These are phyloP conservation scores for Amphimallon solstitiale DNA, from an alignment of 2,888 invertebrate genomes.

Conservation along the genomic window DNA sequence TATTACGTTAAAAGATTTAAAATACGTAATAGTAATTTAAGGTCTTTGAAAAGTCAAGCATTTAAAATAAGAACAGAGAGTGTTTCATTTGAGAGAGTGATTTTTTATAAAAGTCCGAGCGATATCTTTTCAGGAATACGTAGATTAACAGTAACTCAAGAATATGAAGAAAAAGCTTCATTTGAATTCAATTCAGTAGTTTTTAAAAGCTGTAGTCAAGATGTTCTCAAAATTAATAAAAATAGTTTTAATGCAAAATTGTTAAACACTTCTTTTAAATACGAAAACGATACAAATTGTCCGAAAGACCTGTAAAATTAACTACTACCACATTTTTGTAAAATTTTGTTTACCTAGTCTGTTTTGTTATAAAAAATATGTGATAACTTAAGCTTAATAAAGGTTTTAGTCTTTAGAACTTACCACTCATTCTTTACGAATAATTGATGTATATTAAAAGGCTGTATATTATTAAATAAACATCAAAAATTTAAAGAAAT, in stretches of 20 bases:
- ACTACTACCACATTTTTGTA: no score
- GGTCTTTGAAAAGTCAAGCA: neutral
- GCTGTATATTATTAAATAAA: no score
- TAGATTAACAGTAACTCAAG: neutral
- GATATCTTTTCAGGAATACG: neutral
- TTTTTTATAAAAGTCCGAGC: neutral
- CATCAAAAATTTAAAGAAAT: no score
- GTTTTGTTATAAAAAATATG: no score
- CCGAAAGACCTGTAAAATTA: no score
- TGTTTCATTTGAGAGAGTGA: neutral
- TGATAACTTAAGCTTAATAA: no score
- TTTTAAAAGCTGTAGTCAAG: neutral
- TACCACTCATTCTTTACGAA: no score
- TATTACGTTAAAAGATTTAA: neutral
- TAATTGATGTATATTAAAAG: no score
- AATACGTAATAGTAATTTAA: neutral
- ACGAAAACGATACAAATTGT: neutral
- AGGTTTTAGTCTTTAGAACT: no score
- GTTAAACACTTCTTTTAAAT: neutral
- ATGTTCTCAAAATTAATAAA: neutral
- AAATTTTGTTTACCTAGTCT: no score
- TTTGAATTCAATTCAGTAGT: neutral
- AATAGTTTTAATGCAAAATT: slow-evolving; percentile 11
- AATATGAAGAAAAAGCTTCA: neutral
- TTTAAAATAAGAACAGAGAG: neutral